Evolutionary conservation across 2,888 invertebrate species (phyloP).

Genomic region (Oscheius sp.): DNA sequence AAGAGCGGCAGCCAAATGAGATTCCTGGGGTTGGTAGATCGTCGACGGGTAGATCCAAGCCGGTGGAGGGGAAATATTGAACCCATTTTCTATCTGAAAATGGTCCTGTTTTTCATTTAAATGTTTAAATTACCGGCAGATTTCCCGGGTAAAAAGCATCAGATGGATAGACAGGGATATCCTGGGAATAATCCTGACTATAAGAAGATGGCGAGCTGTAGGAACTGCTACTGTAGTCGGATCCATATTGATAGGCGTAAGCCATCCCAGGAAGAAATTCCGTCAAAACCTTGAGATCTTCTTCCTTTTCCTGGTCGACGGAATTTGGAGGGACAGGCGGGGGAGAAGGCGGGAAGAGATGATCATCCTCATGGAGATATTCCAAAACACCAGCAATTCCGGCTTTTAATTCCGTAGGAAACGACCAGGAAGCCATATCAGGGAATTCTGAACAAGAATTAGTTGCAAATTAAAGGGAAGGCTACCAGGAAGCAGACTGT

Average conservation of each 20-base stretch:
- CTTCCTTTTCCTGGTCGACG: too few relatives aligned
- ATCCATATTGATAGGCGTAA: too few relatives aligned
- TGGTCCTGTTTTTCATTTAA: too few relatives aligned
- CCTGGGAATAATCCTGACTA: background rate
- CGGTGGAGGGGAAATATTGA: too few relatives aligned
- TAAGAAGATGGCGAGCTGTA: background rate
- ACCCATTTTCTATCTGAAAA: too few relatives aligned
- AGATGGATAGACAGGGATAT: too few relatives aligned
- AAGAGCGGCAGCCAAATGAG: too few relatives aligned
- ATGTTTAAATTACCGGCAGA: too few relatives aligned
- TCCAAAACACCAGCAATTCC: background rate
- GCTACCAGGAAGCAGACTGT: background rate
- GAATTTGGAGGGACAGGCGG: background rate
- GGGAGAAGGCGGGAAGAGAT: background rate
- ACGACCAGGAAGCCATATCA: background rate
- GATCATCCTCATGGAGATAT: background rate
- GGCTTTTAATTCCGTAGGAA: background rate
- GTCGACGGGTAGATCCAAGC: too few relatives aligned
- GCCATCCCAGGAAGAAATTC: constrained; percentile 1
- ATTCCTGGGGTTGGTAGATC: too few relatives aligned
- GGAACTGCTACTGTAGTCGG: constrained; percentile 2
- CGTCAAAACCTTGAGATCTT: background rate
- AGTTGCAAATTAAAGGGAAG: background rate
- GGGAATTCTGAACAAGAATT: background rate
- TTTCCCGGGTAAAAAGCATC: too few relatives aligned